Evolutionary conservation across 2,888 invertebrate genomes (phyloP).

Genomic region (Microctonus aethiopoides): DNA sequence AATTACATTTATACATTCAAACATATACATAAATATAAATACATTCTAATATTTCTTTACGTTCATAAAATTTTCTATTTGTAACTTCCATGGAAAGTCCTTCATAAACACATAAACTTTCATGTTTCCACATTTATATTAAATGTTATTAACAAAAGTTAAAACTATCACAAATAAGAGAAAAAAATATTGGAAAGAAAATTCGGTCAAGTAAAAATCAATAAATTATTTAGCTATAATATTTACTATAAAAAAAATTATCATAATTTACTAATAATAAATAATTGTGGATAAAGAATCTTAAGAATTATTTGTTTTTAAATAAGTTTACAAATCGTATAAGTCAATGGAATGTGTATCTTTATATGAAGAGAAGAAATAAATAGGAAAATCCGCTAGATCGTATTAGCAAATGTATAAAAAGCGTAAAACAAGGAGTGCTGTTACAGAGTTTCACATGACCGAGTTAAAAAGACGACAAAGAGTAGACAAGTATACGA

Average conservation of each 20-base stretch:
- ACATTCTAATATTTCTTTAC: neutral
- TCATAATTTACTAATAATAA: too few relatives aligned
- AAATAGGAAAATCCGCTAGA: slow-evolving; percentile 16
- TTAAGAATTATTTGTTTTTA: neutral
- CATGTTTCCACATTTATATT: neutral
- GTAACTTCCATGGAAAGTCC: neutral
- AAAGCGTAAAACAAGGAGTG: slow-evolving; percentile 15
- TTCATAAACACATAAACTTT: neutral
- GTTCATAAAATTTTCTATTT: neutral
- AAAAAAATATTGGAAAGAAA: neutral
- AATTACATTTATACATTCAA: neutral
- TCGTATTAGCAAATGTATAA: slow-evolving; percentile 9
- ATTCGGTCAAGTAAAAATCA: too few relatives aligned
- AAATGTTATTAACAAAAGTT: neutral
- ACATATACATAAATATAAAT: neutral
- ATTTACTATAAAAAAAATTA: too few relatives aligned
- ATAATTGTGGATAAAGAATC: neutral
- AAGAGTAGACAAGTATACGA: slow-evolving; percentile 26
- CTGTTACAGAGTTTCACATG: slow-evolving; percentile 53
- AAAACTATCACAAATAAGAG: neutral
- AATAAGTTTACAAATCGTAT: neutral
- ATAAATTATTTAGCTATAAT: too few relatives aligned
- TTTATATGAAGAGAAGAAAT: neutral
- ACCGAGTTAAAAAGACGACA: slow-evolving; percentile 50
- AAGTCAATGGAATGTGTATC: slow-evolving; percentile 8